Conservation (phyloP, 2,888 invertebrate species). For the Ferrisia virgata region DNA sequence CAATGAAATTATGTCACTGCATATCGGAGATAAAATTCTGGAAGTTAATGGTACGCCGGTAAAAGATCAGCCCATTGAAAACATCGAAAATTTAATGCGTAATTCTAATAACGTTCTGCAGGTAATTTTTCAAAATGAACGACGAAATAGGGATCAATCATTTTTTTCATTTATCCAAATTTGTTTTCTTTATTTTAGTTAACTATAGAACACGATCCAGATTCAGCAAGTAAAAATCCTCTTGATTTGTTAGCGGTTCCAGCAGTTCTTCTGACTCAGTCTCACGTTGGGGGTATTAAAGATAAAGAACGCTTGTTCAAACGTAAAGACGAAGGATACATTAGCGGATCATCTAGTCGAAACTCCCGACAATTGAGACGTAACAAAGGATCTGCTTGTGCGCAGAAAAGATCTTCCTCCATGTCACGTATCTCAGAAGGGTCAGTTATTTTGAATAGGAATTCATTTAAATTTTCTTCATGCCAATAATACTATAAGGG, state of each 20-base stretch:
- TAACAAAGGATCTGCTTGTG: conserved; percentile 51
- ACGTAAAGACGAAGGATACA: conserved; percentile 58
- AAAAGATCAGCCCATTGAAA: conserved; percentile 73
- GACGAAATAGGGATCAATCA: no score
- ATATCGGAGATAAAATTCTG: conserved; percentile 87
- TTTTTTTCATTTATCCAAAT: no score
- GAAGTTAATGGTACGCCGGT: conserved; percentile 91
- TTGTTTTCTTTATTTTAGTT: conserved; percentile 63
- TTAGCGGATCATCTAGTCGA: conserved; percentile 47
- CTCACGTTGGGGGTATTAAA: conserved; percentile 38
- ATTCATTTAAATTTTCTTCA: no score
- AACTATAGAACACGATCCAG: conserved; percentile 87
- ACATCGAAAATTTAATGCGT: conserved; percentile 70
- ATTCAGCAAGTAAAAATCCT: conserved; percentile 61
- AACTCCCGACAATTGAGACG: conserved; percentile 62
- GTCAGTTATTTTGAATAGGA: no score
- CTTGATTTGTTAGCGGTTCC: conserved; percentile 54
- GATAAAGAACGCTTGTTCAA: conserved; percentile 52
- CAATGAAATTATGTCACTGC: conserved; percentile 76
- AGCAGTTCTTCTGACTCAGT: conserved; percentile 45
- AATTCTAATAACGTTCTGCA: conserved; percentile 72
- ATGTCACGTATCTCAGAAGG: conserved; percentile 79
- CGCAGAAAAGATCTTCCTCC: conserved; percentile 75
- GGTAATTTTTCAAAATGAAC: conserved; percentile 55
- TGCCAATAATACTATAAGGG: not conserved